Conservation (phyloP, 2,888 invertebrate genomes). For the Steinernema hermaphroditum region DNA sequence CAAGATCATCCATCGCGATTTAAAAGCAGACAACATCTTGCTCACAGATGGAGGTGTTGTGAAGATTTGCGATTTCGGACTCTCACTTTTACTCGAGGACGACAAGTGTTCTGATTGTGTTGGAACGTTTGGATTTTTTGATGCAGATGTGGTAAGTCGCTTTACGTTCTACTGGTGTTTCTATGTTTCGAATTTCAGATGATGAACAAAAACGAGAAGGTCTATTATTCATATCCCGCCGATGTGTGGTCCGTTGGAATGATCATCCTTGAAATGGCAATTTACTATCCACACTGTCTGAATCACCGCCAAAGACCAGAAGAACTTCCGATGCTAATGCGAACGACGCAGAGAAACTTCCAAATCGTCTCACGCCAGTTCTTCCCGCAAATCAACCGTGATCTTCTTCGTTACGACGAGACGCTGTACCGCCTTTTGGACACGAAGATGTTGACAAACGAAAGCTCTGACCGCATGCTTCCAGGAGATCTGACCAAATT, state of each 20-base stretch:
- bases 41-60: slow-evolving; percentile 1
- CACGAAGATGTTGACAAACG: background rate
- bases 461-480: background rate
- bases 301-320: background rate
- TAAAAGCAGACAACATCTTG: background rate
- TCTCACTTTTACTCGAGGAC: background rate
- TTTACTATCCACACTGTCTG: background rate
- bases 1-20: slow-evolving; percentile 18
- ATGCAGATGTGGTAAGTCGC: slow-evolving; percentile 1
- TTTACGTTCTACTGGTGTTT: background rate
- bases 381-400: background rate
- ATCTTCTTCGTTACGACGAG: background rate
- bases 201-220: background rate
- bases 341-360: background rate
- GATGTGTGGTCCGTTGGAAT: slow-evolving; percentile 18
- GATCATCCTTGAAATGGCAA: slow-evolving; percentile 1
- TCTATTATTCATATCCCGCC: background rate
- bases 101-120: background rate
- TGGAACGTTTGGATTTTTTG: background rate
- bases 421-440: background rate
- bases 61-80: slow-evolving; percentile 19
- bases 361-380: background rate
- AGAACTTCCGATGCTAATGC: background rate
- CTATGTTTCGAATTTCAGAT: background rate
- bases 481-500: background rate